These are phyloP conservation scores for Balanococcus diminutus DNA, from an alignment of 2,888 invertebrate species.

Conservation along the genomic window DNA sequence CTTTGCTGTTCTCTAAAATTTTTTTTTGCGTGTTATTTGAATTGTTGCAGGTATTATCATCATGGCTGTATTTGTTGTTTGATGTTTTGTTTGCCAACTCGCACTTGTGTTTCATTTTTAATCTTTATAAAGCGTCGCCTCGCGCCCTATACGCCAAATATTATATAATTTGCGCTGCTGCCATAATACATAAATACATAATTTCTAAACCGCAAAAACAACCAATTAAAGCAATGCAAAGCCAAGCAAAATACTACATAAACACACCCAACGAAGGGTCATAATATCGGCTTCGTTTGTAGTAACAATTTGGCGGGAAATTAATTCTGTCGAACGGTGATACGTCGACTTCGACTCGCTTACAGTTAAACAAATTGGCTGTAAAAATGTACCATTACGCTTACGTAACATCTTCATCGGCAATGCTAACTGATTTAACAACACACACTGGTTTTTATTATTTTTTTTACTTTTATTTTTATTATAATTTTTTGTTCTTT, in stretches of 20 bases:
- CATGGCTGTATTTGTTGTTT: slow-evolving; percentile 55
- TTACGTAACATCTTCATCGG: slow-evolving; percentile 50
- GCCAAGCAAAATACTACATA: background rate
- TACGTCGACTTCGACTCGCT: slow-evolving; percentile 31
- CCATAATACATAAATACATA: background rate
- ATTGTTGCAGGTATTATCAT: slow-evolving; percentile 46
- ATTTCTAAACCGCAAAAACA: background rate
- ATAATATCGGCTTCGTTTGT: slow-evolving; percentile 45
- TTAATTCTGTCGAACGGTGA: slow-evolving; percentile 19
- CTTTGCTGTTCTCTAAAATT: background rate
- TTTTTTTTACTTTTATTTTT: slow-evolving; percentile 22
- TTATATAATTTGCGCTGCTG: slow-evolving; percentile 42
- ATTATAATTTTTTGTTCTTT: background rate
- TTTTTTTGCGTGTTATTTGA: slow-evolving; percentile 25
- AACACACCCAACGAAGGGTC: background rate
- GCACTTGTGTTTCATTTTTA: slow-evolving; percentile 52
- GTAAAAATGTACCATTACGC: slow-evolving; percentile 20
- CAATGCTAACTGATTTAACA: slow-evolving; percentile 46
- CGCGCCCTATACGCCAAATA: slow-evolving; percentile 15
- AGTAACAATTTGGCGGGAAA: slow-evolving; percentile 47
- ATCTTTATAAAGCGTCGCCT: slow-evolving; percentile 33
- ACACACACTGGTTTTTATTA: background rate
- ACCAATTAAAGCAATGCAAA: background rate
- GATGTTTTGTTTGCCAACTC: slow-evolving; percentile 52
- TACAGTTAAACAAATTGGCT: slow-evolving; percentile 45